Percentiles rank a stretch among this genome's conserved stretches.
phyloP scores from a whole-genome alignment of 35 echinoderm and acorn worm species.

The Strongylocentrotus purpuratus region DNA sequence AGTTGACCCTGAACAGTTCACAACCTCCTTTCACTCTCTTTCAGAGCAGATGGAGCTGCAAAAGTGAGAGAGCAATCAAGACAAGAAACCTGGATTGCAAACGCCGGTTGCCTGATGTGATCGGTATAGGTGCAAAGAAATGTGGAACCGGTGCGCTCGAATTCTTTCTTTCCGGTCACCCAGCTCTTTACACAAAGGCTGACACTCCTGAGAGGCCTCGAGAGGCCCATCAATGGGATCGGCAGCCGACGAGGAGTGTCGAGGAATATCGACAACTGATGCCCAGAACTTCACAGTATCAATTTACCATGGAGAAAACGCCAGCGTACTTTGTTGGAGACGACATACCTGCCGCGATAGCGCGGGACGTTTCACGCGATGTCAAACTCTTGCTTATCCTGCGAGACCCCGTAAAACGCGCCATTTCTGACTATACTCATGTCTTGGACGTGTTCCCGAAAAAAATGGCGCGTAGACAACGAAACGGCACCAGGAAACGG shows the following conservation, averaged over 20 bases:
- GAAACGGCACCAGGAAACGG: background rate
- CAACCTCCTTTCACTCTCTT: no score
- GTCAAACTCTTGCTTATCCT: slow-evolving; percentile 45
- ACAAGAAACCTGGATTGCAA: background rate
- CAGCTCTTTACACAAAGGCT: no score
- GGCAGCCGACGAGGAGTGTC: background rate
- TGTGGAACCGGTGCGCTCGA: slow-evolving; percentile 41
- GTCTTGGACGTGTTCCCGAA: background rate
- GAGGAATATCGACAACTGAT: slow-evolving; percentile 27
- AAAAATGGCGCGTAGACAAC: background rate
- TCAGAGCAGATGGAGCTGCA: no score
- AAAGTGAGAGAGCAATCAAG: no score
- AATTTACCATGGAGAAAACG: slow-evolving; percentile 51
- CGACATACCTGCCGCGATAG: background rate
- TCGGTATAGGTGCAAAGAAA: slow-evolving; percentile 55
- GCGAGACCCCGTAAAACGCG: slow-evolving; percentile 51
- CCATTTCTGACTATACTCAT: slow-evolving; percentile 52
- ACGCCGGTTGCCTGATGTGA: slow-evolving; percentile 8
- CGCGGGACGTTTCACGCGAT: background rate
- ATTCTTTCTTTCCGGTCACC: slow-evolving; percentile 48
- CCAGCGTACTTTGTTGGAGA: slow-evolving; percentile 41
- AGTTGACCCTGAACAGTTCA: no score
- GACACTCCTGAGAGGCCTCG: no score
- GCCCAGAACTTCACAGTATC: slow-evolving; percentile 20
- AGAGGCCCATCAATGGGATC: slow-evolving; percentile 40